Conservation (phyloP, 2,113 vertebrate genomes). For the Asarcornis scutulata region DNA sequence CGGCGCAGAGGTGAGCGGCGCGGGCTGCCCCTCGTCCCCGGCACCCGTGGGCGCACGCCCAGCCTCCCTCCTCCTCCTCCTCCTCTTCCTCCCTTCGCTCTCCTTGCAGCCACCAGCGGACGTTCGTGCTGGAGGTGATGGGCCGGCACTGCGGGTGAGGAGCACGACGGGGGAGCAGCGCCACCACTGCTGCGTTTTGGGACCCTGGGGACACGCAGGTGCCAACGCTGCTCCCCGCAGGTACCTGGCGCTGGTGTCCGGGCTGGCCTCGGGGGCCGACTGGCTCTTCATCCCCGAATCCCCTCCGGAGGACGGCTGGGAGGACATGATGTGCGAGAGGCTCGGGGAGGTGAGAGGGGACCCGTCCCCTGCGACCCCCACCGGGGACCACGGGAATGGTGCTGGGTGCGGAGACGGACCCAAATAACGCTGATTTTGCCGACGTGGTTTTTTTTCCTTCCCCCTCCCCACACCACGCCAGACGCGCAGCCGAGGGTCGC, state of each 20-base stretch:
- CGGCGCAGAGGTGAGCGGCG: slow-evolving; percentile 84
- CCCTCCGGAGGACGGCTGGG: slow-evolving; percentile 90
- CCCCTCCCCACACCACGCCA: slow-evolving; percentile 14
- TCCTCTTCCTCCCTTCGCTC: background rate
- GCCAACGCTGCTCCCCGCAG: slow-evolving; percentile 4
- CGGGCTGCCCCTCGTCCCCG: accelerated
- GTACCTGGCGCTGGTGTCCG: slow-evolving; percentile 90
- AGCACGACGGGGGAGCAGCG: background rate
- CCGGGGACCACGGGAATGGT: background rate
- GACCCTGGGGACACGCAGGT: accelerated
- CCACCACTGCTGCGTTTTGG: accelerated
- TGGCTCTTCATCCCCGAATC: slow-evolving; percentile 96
- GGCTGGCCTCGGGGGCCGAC: slow-evolving; percentile 91
- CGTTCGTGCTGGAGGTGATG: slow-evolving; percentile 96
- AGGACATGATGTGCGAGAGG: slow-evolving; percentile 89
- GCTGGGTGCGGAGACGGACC: background rate
- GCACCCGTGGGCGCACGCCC: accelerated
- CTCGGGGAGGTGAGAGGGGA: slow-evolving; percentile 81
- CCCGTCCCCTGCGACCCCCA: background rate
- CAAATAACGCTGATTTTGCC: accelerated
- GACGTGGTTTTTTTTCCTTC: accelerated
- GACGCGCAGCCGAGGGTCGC: slow-evolving; percentile 88
- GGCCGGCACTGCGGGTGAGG: slow-evolving; percentile 95
- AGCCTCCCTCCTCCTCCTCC: background rate
- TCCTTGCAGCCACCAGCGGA: slow-evolving; percentile 89